Evolutionary conservation across 1,140 invertebrate genomes (phyloP).

Genomic region (Oncopeltus fasciatus): DNA sequence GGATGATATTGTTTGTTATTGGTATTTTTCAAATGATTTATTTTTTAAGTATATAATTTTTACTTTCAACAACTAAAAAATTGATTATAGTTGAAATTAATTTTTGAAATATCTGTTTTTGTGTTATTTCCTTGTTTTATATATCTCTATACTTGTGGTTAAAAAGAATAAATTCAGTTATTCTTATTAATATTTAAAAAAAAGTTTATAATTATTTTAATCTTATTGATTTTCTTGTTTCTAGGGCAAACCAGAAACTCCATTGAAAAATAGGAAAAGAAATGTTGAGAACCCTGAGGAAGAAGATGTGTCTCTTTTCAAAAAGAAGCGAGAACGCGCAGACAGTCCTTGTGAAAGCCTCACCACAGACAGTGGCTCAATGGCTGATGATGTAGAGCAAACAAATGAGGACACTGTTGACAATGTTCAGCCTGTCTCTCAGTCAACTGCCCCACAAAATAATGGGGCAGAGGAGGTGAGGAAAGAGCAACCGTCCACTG

Average conservation of each 20-base stretch:
- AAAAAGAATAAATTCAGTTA: too few species aligned
- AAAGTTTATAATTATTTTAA: background rate
- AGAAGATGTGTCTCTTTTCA: constrained; percentile 34
- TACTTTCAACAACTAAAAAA: background rate
- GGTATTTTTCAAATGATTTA: background rate
- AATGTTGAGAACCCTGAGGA: constrained; percentile 45
- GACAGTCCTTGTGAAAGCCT: constrained; percentile 66
- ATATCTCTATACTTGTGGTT: too few species aligned
- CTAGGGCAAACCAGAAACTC: constrained; percentile 16
- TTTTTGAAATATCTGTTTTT: too few species aligned
- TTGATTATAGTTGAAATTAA: background rate
- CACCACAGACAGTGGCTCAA: constrained; percentile 50
- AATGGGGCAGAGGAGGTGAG: constrained; percentile 5
- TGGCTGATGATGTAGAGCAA: constrained; percentile 55
- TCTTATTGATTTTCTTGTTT: too few species aligned
- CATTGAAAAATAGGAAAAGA: constrained; percentile 42
- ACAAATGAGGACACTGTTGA: constrained; percentile 19
- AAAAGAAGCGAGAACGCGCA: constrained; percentile 53
- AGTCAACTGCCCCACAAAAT: constrained; percentile 10
- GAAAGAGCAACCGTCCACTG: background rate
- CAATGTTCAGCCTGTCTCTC: constrained; percentile 1
- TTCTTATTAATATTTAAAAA: background rate
- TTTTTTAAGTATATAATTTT: background rate
- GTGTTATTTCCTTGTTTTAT: too few species aligned
- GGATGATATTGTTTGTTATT: background rate